Evolutionary conservation across 92 coral and sea anemone genomes (phyloP).

Genomic region (Metridium senile): DNA sequence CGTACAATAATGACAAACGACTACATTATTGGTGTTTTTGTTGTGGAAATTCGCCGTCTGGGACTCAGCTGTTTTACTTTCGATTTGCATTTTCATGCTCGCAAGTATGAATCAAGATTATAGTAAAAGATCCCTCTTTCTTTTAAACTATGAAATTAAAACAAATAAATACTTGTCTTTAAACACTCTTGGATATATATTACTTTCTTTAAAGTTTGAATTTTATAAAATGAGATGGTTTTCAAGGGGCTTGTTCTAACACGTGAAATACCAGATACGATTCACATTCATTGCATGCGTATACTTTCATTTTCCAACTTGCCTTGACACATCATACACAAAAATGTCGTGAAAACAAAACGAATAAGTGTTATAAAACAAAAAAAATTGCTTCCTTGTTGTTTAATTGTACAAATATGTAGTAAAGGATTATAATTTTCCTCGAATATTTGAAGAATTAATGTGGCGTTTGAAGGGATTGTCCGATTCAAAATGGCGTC

Average conservation of each 20-base stretch:
- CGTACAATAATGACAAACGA: neutral
- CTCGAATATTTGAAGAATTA: neutral
- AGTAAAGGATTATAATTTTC: too few relatives aligned
- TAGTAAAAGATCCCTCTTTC: too few relatives aligned
- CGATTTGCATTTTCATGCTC: neutral
- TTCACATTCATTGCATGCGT: neutral
- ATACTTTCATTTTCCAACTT: conserved; percentile 4
- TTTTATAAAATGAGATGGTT: neutral
- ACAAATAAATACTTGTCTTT: neutral
- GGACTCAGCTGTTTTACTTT: conserved; percentile 39
- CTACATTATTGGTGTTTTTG: neutral
- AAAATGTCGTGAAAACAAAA: neutral
- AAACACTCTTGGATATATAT: neutral
- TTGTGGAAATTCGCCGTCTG: neutral
- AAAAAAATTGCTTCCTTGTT: too few relatives aligned
- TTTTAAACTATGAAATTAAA: neutral
- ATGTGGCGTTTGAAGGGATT: neutral
- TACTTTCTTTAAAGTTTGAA: neutral
- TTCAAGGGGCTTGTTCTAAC: neutral
- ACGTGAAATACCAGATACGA: neutral
- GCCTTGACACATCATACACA: neutral
- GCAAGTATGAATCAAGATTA: neutral
- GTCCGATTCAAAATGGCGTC: neutral
- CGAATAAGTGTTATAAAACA: too few relatives aligned
- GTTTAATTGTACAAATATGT: too few relatives aligned